Base-by-base conservation (phyloP, 2,113 vertebrate genomes). In the Lycocorax pyrrhopterus region DNA sequence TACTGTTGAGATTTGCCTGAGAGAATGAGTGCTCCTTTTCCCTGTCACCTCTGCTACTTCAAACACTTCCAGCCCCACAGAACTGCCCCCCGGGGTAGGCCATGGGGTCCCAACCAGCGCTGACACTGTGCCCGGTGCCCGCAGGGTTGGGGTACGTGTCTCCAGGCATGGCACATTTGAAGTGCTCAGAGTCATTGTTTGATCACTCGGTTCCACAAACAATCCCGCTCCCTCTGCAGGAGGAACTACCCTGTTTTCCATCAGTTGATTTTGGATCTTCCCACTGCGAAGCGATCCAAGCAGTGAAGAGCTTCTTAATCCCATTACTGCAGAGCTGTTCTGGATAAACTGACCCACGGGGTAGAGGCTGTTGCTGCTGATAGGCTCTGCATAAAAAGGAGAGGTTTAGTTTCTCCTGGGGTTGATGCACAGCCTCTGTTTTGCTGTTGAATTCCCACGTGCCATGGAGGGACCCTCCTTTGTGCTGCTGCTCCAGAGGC, bases 251-350 rank as follows among this genome's bases (percentile, higher is more conserved):
- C 76, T 90, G 90, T 90, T 93, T 86, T 90, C 71, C 82, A 88
- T 86, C 87, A 67, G 90, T 77, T 95, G 92, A 89, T 96, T 93
- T 96, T 96, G 94, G 94, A 97, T 84, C 83, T 94, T 77, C 41
- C 13, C 52, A 19, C 76, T 3, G 32, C 1, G 6, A 86, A 75
- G 60, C 0, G 1, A 90, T 96, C 92, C 92, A 86, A 92, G 68
- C 75, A 90, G 82, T 58, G 87, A 88, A 88, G 88, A 90, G 52
- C 68, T 92, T 56, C 60, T 94, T 96, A 95, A 95, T 95, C 76
- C 52, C 8, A 10, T 88, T 64, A 84, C 55, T 0, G 1, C 3
- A 6, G 89, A 84, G 77, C 56, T 0, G 1, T 37, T 92, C 85
- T 71, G 67, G 76, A 91, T 63, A 75, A 96, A 78, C 68, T 68